Base-by-base conservation (phyloP, 2,113 vertebrate species). In the Phylloscopus whistleri region DNA sequence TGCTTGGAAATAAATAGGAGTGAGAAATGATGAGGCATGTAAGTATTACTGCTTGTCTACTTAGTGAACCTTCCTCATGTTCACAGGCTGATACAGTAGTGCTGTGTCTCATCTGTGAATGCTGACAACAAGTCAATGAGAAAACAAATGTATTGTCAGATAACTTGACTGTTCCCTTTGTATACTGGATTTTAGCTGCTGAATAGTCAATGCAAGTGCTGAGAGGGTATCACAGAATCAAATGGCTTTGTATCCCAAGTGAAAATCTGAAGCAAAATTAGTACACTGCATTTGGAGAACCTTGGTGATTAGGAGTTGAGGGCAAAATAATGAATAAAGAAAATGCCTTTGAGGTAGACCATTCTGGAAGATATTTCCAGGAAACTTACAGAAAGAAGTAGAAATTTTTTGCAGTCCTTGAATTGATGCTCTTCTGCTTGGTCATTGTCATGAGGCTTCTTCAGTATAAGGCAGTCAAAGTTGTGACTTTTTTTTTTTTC, bases 121-220 rank as follows among this genome's bases (percentile, higher is more conserved):
- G 59, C 88, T 93, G 92, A 86, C 83, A 76, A 52, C 33, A 46
- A 48, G 55, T 90, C 93, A 82, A 84, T 86, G 59, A 60, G 83
- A 83, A 63, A 93, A 93, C 90, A 93, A 93, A 92, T 55, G 68
- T 43, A 35, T 93, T 93, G 90, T 92, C 76, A 48, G 55, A 52
- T 70, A 80, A 39, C 55, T 77, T 96, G 75, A 70, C 76, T 88
- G 72, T 89, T 92, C 21, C 59, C 83, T 94, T 95, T 96, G 92
- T 86, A 52, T 19, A 13, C 78, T 86, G 77, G 43, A 48, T 92
- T 95, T 89, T 67, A 86, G 41, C 59, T 63, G 76, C 63, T 86
- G 76, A 88, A 93, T 86, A 73, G 78, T 74, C 84, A 88, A 94
- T 93, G 28, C 31, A 64, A 94, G 18, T 66, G 31, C 46, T 79